Evolutionary conservation across 2,888 invertebrate species (phyloP), one percentile per base, ranked within the genome.

Genomic region (Acronicta aceris): DNA sequence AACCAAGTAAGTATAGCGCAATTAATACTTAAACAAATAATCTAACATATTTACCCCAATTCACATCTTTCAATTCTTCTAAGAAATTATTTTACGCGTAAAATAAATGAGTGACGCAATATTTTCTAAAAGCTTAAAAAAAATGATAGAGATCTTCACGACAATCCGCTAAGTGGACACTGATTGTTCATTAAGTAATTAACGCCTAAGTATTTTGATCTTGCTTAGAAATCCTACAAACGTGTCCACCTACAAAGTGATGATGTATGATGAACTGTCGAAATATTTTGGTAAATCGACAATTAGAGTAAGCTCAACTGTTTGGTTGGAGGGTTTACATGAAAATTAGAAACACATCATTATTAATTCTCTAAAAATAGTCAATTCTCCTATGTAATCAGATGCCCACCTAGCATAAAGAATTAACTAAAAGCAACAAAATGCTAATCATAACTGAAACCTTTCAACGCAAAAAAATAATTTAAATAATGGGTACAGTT

Each of bases 111-210:
- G 82, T 79, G 68, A 81, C 76, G 70, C 81, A 79, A 79, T 83
- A 84, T 78, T 78, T 72, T 75, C 78, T 83, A 82, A 81, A 81
- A 74, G 79, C 85, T 83, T 83, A 82, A 56, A 71, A n/a, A n/a
- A 71, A 76, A 74, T 70, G 79, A 76, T 66, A 81, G 92, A 92
- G 91, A 92, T 92, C 92, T 90, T 88, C 82, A 82, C 81, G 83
- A 87, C 80, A 89, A 85, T 86, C 87, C 78, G 84, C 89, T 88
- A 90, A 87, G 79, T 87, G 87, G 82, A 87, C 84, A 85, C 78
- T 79, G 81, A 71, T 65, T 69, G 54, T 48, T 55, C 52, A 54
- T 60, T 69, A 65, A 70, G 59, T 65, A 68, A 59, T 68, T 49
- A 55, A 42, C 54, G 55, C 58, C 75, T 30, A 36, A 43, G 54